Evolutionary conservation across 2,797 vertebrate species (phyloP).

Genomic region (Danio kyathit): DNA sequence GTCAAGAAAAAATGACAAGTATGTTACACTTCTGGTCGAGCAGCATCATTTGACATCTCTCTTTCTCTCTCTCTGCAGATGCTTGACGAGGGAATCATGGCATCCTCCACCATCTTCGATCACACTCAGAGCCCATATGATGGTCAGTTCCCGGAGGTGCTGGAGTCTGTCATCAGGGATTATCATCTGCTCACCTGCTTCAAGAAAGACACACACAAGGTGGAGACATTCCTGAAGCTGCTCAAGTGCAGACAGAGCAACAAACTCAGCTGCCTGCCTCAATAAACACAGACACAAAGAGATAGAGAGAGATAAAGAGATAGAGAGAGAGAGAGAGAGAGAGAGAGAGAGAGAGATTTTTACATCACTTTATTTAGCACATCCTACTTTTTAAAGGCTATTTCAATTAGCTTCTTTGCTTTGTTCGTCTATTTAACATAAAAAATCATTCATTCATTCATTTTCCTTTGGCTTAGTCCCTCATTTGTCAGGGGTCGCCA

Average conservation of each 20-base stretch:
- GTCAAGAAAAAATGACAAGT: no score
- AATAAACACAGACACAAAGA: slow-evolving; percentile 11
- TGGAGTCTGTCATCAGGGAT: slow-evolving; percentile 76
- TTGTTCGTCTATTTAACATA: no score
- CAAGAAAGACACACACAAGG: slow-evolving; percentile 82
- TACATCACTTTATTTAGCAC: no score
- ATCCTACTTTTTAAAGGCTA: no score
- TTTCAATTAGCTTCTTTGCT: no score
- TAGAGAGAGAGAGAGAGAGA: no score
- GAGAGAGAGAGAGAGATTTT: no score
- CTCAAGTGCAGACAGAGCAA: slow-evolving; percentile 79
- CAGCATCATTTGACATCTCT: background rate
- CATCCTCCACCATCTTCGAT: slow-evolving; percentile 56
- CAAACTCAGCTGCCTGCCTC: slow-evolving; percentile 71
- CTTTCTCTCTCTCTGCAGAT: slow-evolving; percentile 67
- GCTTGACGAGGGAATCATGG: slow-evolving; percentile 72
- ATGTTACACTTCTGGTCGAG: no score
- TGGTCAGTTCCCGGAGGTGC: slow-evolving; percentile 66
- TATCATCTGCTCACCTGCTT: slow-evolving; percentile 78
- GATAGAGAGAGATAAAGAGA: no score
- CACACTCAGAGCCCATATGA: slow-evolving; percentile 63
- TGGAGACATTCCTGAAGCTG: slow-evolving; percentile 82
- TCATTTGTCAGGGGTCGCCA: no score
- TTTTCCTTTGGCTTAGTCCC: no score
- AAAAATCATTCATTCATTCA: no score